Conservation (phyloP, 2,797 vertebrate genomes). For the Melanotaenia pygmaea region DNA sequence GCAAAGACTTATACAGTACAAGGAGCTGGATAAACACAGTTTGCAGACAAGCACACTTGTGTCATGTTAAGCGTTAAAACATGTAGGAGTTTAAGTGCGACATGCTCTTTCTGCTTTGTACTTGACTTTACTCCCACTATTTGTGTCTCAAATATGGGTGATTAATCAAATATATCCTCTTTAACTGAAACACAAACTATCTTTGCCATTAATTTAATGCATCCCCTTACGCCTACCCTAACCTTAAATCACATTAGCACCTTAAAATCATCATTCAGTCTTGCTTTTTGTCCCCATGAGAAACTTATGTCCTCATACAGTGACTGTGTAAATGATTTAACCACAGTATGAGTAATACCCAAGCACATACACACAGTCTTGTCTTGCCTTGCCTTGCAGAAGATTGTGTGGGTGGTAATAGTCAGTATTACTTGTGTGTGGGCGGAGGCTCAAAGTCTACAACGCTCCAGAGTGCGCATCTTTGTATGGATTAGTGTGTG, state of each 20-base stretch:
- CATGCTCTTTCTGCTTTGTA: slow-evolving; percentile 23
- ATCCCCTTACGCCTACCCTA: neutral
- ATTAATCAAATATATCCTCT: slow-evolving; percentile 5
- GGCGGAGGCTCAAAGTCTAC: slow-evolving; percentile 52
- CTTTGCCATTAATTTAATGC: neutral
- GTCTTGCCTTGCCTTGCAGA: slow-evolving; percentile 20
- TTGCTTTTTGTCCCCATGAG: neutral
- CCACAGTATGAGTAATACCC: neutral
- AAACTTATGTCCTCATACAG: neutral
- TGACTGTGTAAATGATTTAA: neutral
- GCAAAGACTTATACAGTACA: neutral
- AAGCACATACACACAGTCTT: slow-evolving; percentile 3
- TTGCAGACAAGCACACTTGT: slow-evolving; percentile 17
- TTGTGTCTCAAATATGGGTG: neutral
- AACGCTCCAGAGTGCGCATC: slow-evolving; percentile 16
- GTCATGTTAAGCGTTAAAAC: slow-evolving; percentile 43
- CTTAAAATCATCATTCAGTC: neutral
- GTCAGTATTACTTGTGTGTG: slow-evolving; percentile 57
- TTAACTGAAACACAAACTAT: neutral
- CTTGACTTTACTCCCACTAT: slow-evolving; percentile 7
- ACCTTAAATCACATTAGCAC: neutral
- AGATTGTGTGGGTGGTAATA: slow-evolving; percentile 54
- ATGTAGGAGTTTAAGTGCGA: slow-evolving; percentile 47
- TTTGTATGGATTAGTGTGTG: slow-evolving; percentile 4
- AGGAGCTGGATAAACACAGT: slow-evolving; percentile 3